Evolutionary conservation across 2,113 vertebrate species (phyloP).

Genomic region (Hemichromis elongatus): DNA sequence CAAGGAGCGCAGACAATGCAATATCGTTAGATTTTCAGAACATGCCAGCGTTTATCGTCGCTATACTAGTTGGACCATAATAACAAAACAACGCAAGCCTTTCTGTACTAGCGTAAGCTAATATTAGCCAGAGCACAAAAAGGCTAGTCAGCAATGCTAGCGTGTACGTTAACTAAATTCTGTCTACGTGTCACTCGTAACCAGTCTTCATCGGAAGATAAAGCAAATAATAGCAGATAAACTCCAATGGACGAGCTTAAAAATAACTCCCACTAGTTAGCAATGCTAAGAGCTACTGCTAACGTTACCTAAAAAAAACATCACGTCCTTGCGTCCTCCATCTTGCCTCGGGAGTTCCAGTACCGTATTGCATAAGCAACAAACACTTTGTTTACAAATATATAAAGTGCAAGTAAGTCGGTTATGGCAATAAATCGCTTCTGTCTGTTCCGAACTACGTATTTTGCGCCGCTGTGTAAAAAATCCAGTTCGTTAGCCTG

Average conservation of each 20-base stretch:
- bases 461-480: constrained; percentile 1
- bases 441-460: background rate
- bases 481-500: constrained; percentile 35
- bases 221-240: background rate
- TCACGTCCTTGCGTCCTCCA: constrained; percentile 76
- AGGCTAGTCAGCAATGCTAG: background rate
- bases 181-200: background rate
- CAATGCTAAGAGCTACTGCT: constrained; percentile 58
- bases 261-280: constrained; percentile 33
- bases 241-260: background rate
- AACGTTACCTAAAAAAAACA: constrained; percentile 71
- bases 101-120: constrained; percentile 62
- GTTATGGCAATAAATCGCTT: background rate
- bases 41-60: background rate
- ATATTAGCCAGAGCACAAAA: constrained; percentile 30
- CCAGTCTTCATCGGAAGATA: background rate
- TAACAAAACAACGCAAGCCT: constrained; percentile 66
- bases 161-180: background rate
- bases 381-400: constrained; percentile 73
- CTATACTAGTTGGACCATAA: constrained; percentile 25
- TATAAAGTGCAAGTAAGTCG: constrained; percentile 38
- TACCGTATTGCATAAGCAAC: constrained; percentile 69
- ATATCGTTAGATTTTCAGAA: background rate
- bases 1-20: background rate
- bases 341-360: constrained; percentile 74